Conservation (phyloP, 2,888 invertebrate genomes). For the Ditylenchus weischeri region DNA sequence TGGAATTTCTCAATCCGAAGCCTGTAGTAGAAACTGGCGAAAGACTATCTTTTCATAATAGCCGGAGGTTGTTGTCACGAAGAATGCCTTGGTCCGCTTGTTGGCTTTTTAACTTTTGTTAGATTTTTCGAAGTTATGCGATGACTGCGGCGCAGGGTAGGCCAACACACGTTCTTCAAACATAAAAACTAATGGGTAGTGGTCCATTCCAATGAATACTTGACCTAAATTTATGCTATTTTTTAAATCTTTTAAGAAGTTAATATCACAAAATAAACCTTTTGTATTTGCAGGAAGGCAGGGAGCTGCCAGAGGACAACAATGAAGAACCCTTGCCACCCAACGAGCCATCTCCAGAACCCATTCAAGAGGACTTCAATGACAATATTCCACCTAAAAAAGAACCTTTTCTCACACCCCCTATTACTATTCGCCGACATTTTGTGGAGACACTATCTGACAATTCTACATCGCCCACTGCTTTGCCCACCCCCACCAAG, state of each 20-base stretch:
- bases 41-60: too few species aligned
- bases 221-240: conserved; percentile 2
- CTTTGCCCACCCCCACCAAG: too few species aligned
- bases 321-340: conserved; percentile 44
- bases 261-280: neutral
- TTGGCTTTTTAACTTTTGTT: too few species aligned
- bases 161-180: too few species aligned
- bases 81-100: too few species aligned
- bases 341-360: conserved; percentile 29
- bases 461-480: conserved; percentile 3
- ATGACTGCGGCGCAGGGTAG: too few species aligned
- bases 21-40: too few species aligned
- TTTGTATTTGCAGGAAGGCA: conserved; percentile 44
- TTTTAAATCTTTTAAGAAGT: neutral
- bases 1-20: too few species aligned
- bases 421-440: conserved; percentile 2
- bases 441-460: conserved; percentile 1
- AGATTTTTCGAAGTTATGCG: too few species aligned
- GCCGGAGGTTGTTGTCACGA: too few species aligned
- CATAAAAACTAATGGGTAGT: too few species aligned
- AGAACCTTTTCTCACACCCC: conserved; percentile 1
- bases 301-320: conserved; percentile 52
- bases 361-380: conserved; percentile 23
- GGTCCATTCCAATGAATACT: too few species aligned
- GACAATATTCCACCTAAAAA: conserved; percentile 14